Base-by-base conservation (phyloP, 2,797 vertebrate genomes). In the Periparus ater region DNA sequence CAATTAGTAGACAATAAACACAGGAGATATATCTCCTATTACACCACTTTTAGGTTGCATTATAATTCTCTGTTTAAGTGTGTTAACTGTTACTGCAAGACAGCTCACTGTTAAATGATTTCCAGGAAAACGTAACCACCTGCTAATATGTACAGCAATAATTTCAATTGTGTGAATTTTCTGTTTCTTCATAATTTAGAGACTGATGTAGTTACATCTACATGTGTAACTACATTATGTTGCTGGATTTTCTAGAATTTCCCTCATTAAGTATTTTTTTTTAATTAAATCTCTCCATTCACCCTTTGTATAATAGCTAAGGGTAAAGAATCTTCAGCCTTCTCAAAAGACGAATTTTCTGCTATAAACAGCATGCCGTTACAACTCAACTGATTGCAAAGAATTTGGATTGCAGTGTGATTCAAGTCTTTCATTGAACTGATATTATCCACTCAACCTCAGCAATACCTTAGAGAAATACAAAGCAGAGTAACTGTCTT, bases 381-480 rank as follows among this genome's bases (percentile, higher is more conserved):
- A 88, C 73, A 78, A 88, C 87, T 75, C 88, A 84, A 74, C 91
- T 91, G 93, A 88, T 89, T 95, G 93, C 86, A 94, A 95, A 96
- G 97, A 89, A 97, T 94, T 95, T 94, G 95, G 95, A 95, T 79
- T 93, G 75, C 93, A 66, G 54, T 58, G 86, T 80, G 87, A 94
- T 95, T 94, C 86, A 89, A 68, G 90, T 95, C 96, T 95, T 90
- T 97, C 91, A 91, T 63, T 97, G 91, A 96, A 85, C 71, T 96
- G 88, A 96, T 98, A 97, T 96, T 95, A 95, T 97, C 91, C 95
- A 96, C 97, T 97, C 97, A 93, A 96, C 91, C 93, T 95, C 94
- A 75, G 71, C 90, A 96, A 91, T 97, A 91, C 94, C 96, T 97
- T 95, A 89, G 84, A 97, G 96, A 97, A 96, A 97, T 73, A 92